A percentile compares a stretch with the other conserved stretches of the same genome.
Conservation (phyloP, 64 coral and sea anemone genomes). For the Catalaphyllia jardinei region DNA sequence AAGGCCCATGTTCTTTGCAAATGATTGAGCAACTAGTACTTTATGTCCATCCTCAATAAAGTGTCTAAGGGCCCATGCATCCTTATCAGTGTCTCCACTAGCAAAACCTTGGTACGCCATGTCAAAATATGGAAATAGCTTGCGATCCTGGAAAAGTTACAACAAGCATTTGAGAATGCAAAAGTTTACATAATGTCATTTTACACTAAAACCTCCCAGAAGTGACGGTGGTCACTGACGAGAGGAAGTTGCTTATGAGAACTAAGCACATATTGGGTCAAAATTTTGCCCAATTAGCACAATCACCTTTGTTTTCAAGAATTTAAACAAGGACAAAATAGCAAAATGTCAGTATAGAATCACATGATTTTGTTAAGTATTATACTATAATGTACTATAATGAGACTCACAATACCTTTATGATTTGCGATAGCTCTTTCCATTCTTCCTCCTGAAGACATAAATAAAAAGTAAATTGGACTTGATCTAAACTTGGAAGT, state of each 20-base stretch:
- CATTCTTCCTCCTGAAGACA: constrained; percentile 82
- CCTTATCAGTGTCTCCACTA: constrained; percentile 86
- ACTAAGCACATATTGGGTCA: too few species aligned
- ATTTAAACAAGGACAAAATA: too few species aligned
- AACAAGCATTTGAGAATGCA: background rate
- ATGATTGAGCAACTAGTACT: constrained; percentile 89
- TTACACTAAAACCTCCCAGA: too few species aligned
- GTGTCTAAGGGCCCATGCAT: constrained; percentile 87
- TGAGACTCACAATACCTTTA: constrained; percentile 68
- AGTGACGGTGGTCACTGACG: too few species aligned
- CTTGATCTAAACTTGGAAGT: background rate
- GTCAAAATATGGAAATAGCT: constrained; percentile 96
- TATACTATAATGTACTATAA: background rate
- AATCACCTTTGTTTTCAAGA: too few species aligned
- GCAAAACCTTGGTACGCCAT: constrained; percentile 99
- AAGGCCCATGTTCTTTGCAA: constrained; percentile 98
- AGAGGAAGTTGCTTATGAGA: too few species aligned
- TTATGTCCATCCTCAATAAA: constrained; percentile 88
- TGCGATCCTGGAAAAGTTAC: constrained; percentile 60
- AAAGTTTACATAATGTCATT: background rate
- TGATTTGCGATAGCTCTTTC: constrained; percentile 86
- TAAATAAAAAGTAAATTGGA: background rate
- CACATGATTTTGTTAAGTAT: too few species aligned
- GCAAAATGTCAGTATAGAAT: too few species aligned
- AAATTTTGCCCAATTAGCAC: too few species aligned